A percentile compares a stretch with the other conserved stretches of the same genome.
These are phyloP conservation scores for Kuschelorhynchus macadamiae DNA, from an alignment of 2,888 invertebrate species.

Conservation along the genomic window DNA sequence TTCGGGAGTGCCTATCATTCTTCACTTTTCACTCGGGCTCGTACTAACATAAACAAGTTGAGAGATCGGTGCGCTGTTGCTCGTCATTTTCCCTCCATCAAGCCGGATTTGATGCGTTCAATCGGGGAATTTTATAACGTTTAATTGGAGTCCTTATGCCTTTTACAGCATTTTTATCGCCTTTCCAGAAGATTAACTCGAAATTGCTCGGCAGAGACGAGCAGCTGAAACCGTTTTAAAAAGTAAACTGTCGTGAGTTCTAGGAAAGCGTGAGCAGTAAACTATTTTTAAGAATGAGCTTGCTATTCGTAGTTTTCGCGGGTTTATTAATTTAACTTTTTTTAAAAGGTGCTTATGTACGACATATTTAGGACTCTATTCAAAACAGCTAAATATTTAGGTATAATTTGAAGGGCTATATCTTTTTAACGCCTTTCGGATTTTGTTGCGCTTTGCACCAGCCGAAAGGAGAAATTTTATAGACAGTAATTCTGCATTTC, in stretches of 20 bases:
- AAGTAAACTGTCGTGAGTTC: constrained; percentile 12
- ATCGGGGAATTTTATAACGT: constrained; percentile 26
- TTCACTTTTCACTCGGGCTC: constrained; percentile 47
- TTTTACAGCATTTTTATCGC: constrained; percentile 26
- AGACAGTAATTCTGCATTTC: too few species aligned
- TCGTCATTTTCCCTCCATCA: constrained; percentile 44
- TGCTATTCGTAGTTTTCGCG: too few species aligned
- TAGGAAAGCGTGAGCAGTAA: not conserved
- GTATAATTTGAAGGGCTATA: too few species aligned
- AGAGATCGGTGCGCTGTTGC: constrained; percentile 52
- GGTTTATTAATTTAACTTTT: too few species aligned
- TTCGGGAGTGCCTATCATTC: constrained; percentile 46
- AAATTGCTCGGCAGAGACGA: constrained; percentile 15
- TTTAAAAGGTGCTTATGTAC: too few species aligned
- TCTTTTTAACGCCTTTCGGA: too few species aligned
- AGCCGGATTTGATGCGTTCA: constrained; percentile 23
- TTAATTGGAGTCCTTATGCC: constrained; percentile 28
- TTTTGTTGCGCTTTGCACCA: too few species aligned
- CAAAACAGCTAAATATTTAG: too few species aligned
- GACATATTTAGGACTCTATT: too few species aligned
- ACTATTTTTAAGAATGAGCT: not conserved
- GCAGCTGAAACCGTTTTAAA: constrained; percentile 7
- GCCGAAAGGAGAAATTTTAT: too few species aligned
- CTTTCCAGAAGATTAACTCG: constrained; percentile 15
- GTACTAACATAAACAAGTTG: constrained; percentile 51